phyloP scores from a whole-genome alignment of 2,113 vertebrate genomes.

The Alethe castanea region DNA sequence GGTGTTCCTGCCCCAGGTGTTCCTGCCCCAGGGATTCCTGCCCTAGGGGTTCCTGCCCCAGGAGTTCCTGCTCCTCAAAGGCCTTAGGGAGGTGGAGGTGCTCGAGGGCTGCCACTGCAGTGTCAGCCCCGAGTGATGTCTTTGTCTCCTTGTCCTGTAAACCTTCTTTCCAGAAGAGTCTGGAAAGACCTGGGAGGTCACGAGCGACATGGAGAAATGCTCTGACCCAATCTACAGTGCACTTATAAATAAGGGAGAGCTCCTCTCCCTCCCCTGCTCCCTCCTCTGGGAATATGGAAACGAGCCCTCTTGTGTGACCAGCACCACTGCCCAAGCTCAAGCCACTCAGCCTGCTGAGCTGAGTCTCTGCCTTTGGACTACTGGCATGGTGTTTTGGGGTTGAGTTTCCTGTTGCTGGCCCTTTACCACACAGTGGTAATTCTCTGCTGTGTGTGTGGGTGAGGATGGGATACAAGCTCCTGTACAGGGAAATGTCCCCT shows the following conservation, averaged over 20 bases:
- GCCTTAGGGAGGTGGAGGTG: conserved; percentile 70
- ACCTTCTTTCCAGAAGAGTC: conserved; percentile 67
- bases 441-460: background rate
- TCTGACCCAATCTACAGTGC: conserved; percentile 47
- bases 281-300: background rate
- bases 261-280: background rate
- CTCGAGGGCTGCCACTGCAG: conserved; percentile 76
- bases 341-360: background rate
- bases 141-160: conserved; percentile 71
- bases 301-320: background rate
- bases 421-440: background rate
- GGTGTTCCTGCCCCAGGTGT: no score
- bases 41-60: background rate
- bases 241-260: conserved; percentile 17
- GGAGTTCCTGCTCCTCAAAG: conserved; percentile 66
- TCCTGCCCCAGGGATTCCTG: background rate
- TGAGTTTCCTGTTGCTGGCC: background rate
- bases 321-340: background rate
- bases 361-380: background rate
- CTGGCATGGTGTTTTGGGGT: background rate
- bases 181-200: conserved; percentile 63
- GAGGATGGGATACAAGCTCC: background rate
- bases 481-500: background rate
- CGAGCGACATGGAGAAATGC: conserved; percentile 74
- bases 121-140: conserved; percentile 48